These are phyloP conservation scores for Coendou prehensilis DNA, from an alignment of 2,797 vertebrate species.

Conservation along the genomic window DNA sequence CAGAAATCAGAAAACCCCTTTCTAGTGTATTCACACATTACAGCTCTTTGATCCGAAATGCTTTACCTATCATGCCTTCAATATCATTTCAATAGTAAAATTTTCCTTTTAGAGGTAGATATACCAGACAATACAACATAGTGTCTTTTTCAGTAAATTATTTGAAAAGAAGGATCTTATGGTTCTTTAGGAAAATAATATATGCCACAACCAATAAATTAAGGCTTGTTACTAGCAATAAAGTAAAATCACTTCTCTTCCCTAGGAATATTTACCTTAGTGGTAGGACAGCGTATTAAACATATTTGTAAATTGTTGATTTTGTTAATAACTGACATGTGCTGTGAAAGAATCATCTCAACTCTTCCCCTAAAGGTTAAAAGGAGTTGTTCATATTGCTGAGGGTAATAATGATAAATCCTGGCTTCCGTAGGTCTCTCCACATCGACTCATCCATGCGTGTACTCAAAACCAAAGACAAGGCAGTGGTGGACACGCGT, in stretches of 20 bases:
- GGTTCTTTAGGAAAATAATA: slow-evolving; percentile 30
- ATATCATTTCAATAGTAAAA: background rate
- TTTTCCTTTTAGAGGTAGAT: background rate
- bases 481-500: background rate
- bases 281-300: background rate
- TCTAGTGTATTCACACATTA: background rate
- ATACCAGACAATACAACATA: background rate
- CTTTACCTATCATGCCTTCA: background rate
- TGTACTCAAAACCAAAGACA: background rate
- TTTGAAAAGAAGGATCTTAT: background rate
- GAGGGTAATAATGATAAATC: background rate
- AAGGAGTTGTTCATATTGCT: background rate
- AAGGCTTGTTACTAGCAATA: slow-evolving; percentile 5
- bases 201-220: background rate
- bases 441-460: background rate
- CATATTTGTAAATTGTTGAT: background rate
- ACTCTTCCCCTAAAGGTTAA: background rate
- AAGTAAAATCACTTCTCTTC: background rate
- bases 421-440: background rate
- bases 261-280: background rate
- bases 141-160: slow-evolving; percentile 3
- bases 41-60: background rate
- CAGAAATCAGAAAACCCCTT: background rate
- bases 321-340: slow-evolving; percentile 36
- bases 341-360: background rate